Percentiles rank a stretch among this genome's conserved stretches.
Evolutionary conservation across 2,797 vertebrate species (phyloP).

Genomic region (Emydoidea blandingii): DNA sequence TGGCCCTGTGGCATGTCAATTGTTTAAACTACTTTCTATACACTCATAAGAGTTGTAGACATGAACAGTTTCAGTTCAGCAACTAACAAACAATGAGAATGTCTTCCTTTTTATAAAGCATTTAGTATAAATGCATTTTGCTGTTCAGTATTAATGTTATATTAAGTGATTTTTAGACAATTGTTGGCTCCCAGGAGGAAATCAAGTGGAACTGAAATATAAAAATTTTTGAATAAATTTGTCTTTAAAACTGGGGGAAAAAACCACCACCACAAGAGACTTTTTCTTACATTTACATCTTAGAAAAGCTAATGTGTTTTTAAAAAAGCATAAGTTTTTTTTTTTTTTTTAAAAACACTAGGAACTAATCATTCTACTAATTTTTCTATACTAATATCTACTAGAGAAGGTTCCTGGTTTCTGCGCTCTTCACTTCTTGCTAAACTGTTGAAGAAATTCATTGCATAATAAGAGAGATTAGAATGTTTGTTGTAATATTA

Average conservation of each 20-base stretch:
- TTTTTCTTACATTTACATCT: not conserved
- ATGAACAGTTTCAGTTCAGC: not conserved
- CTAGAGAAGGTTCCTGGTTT: constrained; percentile 2
- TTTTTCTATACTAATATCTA: constrained; percentile 24
- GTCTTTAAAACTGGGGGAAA: constrained; percentile 25
- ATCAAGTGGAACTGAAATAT: not conserved
- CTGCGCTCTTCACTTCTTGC: constrained; percentile 22
- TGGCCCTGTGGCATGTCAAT: not conserved
- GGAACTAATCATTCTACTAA: not conserved
- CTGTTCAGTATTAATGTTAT: constrained; percentile 16
- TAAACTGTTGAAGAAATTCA: not conserved
- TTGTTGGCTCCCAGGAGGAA: constrained; percentile 19
- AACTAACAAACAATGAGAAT: not conserved
- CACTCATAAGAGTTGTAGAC: not conserved
- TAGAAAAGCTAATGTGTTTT: constrained; percentile 33
- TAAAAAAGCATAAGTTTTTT: not conserved
- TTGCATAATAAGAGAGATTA: not conserved
- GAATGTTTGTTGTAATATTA: not conserved
- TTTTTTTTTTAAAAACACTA: not conserved
- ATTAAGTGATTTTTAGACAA: not conserved
- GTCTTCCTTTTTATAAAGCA: constrained; percentile 17
- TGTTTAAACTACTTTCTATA: not conserved
- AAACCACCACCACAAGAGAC: not conserved
- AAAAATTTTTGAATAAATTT: constrained; percentile 24
- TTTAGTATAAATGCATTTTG: not conserved